Percentiles rank a stretch among this genome's conserved stretches.
Conservation (phyloP, 2,113 vertebrate genomes). For the Crotalus horridus region DNA sequence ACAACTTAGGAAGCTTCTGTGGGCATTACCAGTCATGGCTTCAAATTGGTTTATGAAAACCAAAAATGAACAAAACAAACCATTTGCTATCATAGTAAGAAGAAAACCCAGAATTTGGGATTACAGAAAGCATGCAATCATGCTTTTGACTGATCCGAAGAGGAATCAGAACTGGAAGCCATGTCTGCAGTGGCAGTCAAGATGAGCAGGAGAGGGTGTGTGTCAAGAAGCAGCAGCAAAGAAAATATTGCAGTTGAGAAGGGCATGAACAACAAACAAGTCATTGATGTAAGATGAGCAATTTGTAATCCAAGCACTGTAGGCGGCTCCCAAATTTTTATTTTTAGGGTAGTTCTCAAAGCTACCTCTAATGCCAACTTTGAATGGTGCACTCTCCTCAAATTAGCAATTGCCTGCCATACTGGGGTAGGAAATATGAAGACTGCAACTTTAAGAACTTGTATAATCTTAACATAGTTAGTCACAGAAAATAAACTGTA, state of each 20-base stretch:
- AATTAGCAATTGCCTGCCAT: not conserved
- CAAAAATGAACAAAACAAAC: not conserved
- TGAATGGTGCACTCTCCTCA: not conserved
- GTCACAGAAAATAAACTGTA: not conserved
- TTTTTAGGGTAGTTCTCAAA: not conserved
- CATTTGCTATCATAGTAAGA: not conserved
- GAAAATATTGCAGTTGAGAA: not conserved
- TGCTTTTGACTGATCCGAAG: not conserved
- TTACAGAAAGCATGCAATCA: not conserved
- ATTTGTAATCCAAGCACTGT: not conserved
- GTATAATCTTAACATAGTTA: not conserved
- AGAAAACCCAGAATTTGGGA: not conserved
- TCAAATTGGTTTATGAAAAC: not conserved
- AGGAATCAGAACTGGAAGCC: not conserved
- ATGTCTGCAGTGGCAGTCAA: not conserved
- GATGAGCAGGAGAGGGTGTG: not conserved
- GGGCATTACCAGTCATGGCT: not conserved
- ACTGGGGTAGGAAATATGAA: not conserved
- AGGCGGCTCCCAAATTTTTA: not conserved
- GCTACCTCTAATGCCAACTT: not conserved
- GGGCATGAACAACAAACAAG: not conserved
- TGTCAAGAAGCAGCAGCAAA: not conserved
- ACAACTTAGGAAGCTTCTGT: not conserved
- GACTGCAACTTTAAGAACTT: not conserved
- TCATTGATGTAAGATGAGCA: not conserved